phyloP scores from a whole-genome alignment of 2,797 vertebrate genomes.

The Pantherophis vulpinus region DNA sequence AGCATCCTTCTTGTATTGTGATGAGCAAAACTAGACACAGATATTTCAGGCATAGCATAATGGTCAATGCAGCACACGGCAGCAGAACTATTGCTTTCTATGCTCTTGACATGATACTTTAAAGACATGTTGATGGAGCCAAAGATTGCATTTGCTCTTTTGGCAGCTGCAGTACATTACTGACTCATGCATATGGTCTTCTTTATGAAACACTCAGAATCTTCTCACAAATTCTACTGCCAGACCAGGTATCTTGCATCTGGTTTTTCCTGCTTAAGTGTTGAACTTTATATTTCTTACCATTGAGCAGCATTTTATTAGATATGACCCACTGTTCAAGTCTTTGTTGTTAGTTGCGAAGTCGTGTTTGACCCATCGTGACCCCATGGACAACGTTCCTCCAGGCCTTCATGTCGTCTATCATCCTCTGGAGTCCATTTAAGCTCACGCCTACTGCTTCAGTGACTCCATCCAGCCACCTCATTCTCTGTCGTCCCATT shows the following conservation, averaged over 20 bases:
- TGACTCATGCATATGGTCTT: not conserved
- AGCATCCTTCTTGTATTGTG: not conserved
- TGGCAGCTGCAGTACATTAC: not conserved
- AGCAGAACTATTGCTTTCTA: not conserved
- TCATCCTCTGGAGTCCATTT: too few relatives aligned
- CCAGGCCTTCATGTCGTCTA: too few relatives aligned
- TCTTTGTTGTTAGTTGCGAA: not conserved
- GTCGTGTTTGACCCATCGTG: too few relatives aligned
- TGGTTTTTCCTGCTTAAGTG: not conserved
- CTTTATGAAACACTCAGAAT: not conserved
- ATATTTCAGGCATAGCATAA: not conserved
- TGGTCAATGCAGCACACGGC: not conserved
- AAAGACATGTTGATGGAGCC: not conserved
- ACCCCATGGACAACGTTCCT: too few relatives aligned
- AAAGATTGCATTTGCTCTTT: not conserved
- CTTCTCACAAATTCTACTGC: not conserved
- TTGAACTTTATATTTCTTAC: not conserved
- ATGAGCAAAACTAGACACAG: not conserved
- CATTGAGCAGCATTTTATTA: not conserved
- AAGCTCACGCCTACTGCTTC: too few relatives aligned
- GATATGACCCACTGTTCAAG: not conserved
- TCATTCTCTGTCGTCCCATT: too few relatives aligned
- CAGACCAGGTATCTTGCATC: not conserved
- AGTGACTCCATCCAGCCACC: too few relatives aligned
- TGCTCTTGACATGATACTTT: not conserved